Evolutionary conservation across 2,888 invertebrate genomes (phyloP).

Genomic region (Ypsolopha scabrella): DNA sequence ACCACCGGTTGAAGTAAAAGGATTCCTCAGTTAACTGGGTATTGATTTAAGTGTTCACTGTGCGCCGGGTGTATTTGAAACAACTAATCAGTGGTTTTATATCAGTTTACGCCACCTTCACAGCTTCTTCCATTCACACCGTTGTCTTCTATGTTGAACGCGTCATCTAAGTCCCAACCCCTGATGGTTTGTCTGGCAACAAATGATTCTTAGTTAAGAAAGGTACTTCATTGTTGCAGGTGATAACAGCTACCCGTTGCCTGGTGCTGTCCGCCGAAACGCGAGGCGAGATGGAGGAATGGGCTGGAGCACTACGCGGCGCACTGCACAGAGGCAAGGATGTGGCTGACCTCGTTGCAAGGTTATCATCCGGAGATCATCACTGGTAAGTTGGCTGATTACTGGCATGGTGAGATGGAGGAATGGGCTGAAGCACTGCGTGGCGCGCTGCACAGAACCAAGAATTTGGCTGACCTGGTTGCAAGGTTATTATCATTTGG

Average conservation of each 20-base stretch:
- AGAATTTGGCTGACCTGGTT: slow-evolving; percentile 69
- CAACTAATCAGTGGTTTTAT: too few relatives aligned
- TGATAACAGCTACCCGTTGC: slow-evolving; percentile 83
- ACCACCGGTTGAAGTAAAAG: too few relatives aligned
- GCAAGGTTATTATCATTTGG: slow-evolving; percentile 67
- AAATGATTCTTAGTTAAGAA: too few relatives aligned
- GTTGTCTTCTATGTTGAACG: too few relatives aligned
- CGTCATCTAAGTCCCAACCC: too few relatives aligned
- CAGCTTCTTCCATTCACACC: too few relatives aligned
- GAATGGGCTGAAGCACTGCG: slow-evolving; percentile 87
- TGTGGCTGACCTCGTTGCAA: slow-evolving; percentile 71
- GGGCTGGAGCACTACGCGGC: slow-evolving; percentile 86
- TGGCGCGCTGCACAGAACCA: slow-evolving; percentile 70
- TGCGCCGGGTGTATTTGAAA: too few relatives aligned
- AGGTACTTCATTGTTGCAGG: slow-evolving; percentile 36
- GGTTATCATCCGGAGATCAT: slow-evolving; percentile 60
- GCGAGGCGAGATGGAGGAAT: slow-evolving; percentile 91
- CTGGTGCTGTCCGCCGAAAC: slow-evolving; percentile 84
- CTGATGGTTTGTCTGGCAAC: too few relatives aligned
- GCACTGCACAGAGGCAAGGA: slow-evolving; percentile 67
- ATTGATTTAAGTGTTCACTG: too few relatives aligned
- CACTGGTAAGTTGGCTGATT: slow-evolving; percentile 38
- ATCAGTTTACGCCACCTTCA: too few relatives aligned
- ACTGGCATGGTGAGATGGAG: slow-evolving; percentile 89
- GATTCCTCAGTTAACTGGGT: too few relatives aligned